A percentile compares a stretch with the other conserved stretches of the same genome.
These are phyloP conservation scores for Ictidomys tridecemlineatus DNA, from an alignment of 2,113 vertebrate genomes.

Conservation along the genomic window DNA sequence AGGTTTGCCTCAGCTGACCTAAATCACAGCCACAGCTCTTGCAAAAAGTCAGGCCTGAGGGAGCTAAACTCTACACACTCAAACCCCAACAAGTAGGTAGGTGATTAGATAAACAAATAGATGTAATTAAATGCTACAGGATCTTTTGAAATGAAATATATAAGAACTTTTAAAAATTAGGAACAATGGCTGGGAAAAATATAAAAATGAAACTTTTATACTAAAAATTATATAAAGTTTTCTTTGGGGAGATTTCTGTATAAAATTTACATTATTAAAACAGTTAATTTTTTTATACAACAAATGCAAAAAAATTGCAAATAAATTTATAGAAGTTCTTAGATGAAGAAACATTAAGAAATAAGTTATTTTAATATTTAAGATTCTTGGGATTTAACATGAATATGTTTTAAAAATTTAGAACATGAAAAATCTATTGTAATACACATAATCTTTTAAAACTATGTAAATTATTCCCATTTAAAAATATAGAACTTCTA, in stretches of 20 bases:
- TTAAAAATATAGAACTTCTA: constrained; percentile 31
- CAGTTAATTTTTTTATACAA: not conserved
- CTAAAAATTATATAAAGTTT: not conserved
- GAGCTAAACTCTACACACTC: too few species aligned
- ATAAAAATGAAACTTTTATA: not conserved
- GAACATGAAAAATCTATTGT: constrained; percentile 50
- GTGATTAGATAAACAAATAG: not conserved
- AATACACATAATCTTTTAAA: constrained; percentile 48
- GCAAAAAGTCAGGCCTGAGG: too few species aligned
- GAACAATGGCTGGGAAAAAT: not conserved
- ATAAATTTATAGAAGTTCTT: not conserved
- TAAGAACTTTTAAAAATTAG: not conserved
- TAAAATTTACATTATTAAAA: not conserved
- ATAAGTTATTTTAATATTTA: constrained; percentile 34
- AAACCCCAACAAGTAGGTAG: not conserved
- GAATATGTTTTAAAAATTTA: not conserved
- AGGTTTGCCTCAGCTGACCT: too few species aligned
- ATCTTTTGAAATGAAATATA: not conserved
- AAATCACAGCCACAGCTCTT: too few species aligned
- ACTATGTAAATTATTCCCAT: constrained; percentile 40
- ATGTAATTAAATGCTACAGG: not conserved
- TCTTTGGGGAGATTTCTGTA: not conserved
- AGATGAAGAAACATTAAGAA: not conserved
- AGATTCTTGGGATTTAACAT: not conserved
- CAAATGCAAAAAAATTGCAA: not conserved